phyloP scores from a whole-genome alignment of 2,113 vertebrate genomes.

The Ciconia boyciana region DNA sequence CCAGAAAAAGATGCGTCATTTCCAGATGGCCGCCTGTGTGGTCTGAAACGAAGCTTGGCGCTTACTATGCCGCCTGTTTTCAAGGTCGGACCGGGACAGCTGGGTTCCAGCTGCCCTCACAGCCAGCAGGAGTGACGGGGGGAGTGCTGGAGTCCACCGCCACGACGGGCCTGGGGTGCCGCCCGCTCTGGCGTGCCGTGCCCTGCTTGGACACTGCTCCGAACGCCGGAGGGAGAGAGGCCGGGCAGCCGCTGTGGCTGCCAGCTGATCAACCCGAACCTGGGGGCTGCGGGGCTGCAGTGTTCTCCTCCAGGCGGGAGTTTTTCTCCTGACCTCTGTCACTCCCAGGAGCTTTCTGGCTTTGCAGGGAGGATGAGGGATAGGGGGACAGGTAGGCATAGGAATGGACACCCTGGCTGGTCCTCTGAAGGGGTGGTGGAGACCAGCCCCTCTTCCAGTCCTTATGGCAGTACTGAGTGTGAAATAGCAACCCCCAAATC shows the following conservation, averaged over 20 bases:
- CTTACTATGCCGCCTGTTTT: background rate
- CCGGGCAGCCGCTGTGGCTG: fast-evolving
- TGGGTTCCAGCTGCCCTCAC: background rate
- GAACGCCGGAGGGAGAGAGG: fast-evolving
- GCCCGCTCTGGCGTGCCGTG: fast-evolving
- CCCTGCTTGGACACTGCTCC: fast-evolving
- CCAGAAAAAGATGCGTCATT: background rate
- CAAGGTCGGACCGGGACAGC: background rate
- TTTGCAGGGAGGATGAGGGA: background rate
- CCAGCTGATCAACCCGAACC: fast-evolving
- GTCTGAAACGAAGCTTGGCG: background rate
- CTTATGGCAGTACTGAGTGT: background rate
- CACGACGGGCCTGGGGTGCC: background rate
- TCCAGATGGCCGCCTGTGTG: background rate
- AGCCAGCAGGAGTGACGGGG: background rate
- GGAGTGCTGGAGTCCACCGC: fast-evolving
- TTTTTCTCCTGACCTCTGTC: fast-evolving
- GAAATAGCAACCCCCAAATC: background rate
- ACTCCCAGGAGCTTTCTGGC: background rate
- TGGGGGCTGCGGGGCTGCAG: fast-evolving
- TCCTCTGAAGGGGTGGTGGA: background rate
- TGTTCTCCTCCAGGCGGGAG: fast-evolving
- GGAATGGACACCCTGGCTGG: background rate
- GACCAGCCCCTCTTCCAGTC: background rate
- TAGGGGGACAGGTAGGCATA: background rate